Evolutionary conservation across 2,888 invertebrate genomes (phyloP).

Genomic region (Formica aserva): DNA sequence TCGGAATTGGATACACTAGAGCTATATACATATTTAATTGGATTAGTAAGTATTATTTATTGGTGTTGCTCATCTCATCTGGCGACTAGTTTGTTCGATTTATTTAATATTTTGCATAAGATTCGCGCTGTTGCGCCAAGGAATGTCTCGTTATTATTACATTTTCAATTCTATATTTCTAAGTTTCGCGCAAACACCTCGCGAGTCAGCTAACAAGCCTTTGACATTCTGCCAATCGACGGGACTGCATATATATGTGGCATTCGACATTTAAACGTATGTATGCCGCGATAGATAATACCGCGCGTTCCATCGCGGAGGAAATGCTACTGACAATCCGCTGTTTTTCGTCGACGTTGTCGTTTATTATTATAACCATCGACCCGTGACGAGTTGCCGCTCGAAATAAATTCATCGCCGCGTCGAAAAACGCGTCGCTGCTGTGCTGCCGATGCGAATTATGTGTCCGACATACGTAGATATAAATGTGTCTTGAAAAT

Average conservation of each 20-base stretch:
- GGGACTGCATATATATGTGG: conserved; percentile 5
- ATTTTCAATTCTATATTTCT: conserved; percentile 68
- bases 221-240: conserved; percentile 72
- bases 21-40: neutral
- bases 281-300: conserved; percentile 3
- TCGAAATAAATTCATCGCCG: conserved; percentile 51
- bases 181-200: conserved; percentile 52
- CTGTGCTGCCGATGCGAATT: conserved; percentile 1
- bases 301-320: conserved; percentile 21
- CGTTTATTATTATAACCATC: conserved; percentile 57
- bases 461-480: neutral
- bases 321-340: conserved; percentile 50
- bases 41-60: conserved; percentile 42
- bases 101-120: conserved; percentile 54
- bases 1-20: neutral
- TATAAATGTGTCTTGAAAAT: conserved; percentile 32
- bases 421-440: conserved; percentile 25
- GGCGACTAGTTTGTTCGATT: conserved; percentile 56
- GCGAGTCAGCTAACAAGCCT: conserved; percentile 68
- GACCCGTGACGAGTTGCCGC: conserved; percentile 52
- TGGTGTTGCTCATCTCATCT: neutral
- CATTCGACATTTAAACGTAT: conserved; percentile 39
- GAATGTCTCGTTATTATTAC: conserved; percentile 72
- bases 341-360: conserved; percentile 33
- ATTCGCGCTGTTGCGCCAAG: conserved; percentile 63